A percentile compares a stretch with the other conserved stretches of the same genome.
Conservation (phyloP, 2,888 invertebrate species). For the Selenia dentaria region DNA sequence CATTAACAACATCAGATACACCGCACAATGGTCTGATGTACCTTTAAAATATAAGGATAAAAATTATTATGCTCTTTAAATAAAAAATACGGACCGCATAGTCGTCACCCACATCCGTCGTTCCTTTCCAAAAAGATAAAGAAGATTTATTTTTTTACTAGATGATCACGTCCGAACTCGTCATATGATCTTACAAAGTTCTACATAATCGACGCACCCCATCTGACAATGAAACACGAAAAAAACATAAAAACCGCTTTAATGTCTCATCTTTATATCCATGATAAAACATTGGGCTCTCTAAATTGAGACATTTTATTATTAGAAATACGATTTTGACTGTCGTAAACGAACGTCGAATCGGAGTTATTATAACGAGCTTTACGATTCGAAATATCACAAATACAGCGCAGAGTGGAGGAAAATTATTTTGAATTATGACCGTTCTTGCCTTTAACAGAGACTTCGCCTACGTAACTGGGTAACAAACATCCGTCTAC, state of each 20-base stretch:
- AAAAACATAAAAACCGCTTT: constrained; percentile 46
- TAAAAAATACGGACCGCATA: constrained; percentile 11
- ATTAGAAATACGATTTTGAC: constrained; percentile 81
- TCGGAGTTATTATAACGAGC: constrained; percentile 67
- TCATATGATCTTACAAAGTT: constrained; percentile 36
- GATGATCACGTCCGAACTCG: constrained; percentile 51
- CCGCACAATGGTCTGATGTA: constrained; percentile 12
- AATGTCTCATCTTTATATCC: constrained; percentile 68
- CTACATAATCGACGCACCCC: constrained; percentile 49
- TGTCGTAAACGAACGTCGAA: constrained; percentile 72
- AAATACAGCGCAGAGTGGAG: constrained; percentile 45
- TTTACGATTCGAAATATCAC: constrained; percentile 74
- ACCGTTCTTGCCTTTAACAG: constrained; percentile 1
- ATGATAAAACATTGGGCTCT: constrained; percentile 75
- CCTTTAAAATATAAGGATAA: constrained; percentile 4
- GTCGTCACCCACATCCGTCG: constrained; percentile 10
- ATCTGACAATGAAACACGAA: constrained; percentile 63
- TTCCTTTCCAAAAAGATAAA: constrained; percentile 15
- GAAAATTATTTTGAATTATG: constrained; percentile 23
- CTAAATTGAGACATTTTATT: constrained; percentile 82
- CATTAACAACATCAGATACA: constrained; percentile 17
- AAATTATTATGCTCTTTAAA: constrained; percentile 11
- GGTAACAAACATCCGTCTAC: constrained; percentile 1
- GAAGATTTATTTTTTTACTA: constrained; percentile 42
- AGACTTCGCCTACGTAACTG: constrained; percentile 1